Base-by-base conservation (phyloP, 2,113 vertebrate genomes). In the Ranitomeya imitator region DNA sequence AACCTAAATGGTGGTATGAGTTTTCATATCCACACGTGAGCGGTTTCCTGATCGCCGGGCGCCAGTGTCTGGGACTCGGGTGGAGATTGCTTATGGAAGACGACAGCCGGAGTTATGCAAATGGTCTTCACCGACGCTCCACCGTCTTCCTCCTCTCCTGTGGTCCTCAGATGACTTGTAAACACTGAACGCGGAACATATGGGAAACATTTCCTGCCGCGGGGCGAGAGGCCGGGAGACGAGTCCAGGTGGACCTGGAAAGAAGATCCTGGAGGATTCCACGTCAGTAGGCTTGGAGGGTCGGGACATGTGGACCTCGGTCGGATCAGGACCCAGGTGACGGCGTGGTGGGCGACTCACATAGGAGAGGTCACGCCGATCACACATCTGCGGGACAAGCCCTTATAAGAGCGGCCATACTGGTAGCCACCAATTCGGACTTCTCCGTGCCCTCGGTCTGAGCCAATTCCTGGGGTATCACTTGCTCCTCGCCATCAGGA, bases 101-200 rank as follows among this genome's bases (percentile, higher is more conserved):
- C 23, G 69, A 73, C 65, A n/a, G n/a, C 11, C 23, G 21, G 5
- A 31, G 31, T 74, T 51, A 74, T 74, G 71, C 51, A 74, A 74
- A 31, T 13, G 6, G 26, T 73, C 69, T 63, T 18, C 16, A 63
- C 63, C 45, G 19, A 78, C 51, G 7, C 11, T 18, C 4, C 18
- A 16, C 7, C 12, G 18, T 78, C 76, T 54, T 54, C 7, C 71
- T 45, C 45, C 74, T 21, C 74, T 77, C 45, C 74, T n/a, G 19
- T 52, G 52, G 79, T 45, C 79, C 79, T 82, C 79, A 82, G 31
- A 45, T 82, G 79, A 82, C 79, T 80, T 16, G 55, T 80, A 80
- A 26, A 80, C 57, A 10, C 15, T 37, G 9, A 12, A 10, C 21
- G 23, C 16, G 6, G 79, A 37, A 31, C 59, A 63, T 45, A 63